Evolutionary conservation across 2,797 vertebrate species (phyloP), one percentile per base, ranked within the genome.

Genomic region (Limosa lapponica): DNA sequence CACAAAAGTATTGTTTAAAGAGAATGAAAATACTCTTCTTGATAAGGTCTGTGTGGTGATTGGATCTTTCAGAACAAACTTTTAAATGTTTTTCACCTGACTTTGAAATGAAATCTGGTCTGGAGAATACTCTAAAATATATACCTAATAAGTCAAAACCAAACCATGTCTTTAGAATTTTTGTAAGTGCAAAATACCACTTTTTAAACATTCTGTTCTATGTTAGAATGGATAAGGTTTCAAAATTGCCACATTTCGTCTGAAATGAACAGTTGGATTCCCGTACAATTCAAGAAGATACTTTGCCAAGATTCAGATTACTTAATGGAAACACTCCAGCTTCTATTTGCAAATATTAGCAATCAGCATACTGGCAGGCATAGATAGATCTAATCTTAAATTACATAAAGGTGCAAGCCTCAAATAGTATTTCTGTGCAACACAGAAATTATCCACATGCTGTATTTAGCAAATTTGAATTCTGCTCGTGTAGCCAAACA

Each of bases 231-330:
- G 28, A 27, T 30, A 24, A 61, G 13, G 62, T 49, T 72, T 87
- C 74, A 32, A n/a, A 91, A 70, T 34, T 61, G 19, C 66, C 48
- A 34, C 1, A 0, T 79, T 87, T 77, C 27, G 67, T 87, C 43
- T 32, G 59, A 79, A 89, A 49, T 46, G 43, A 87, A 13, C 81
- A 61, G 41, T 93, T 90, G 83, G 54, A 22, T 92, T 89, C 34
- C 51, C 0, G 0, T 79, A 87, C 70, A 72, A 4, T 52, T 87
- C 3, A 15, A 52, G 52, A 27, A 69, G 65, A 43, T n/a, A 4
- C 49, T 90, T 83, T 94, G 88, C 88, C 93, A 93, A 79, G 73
- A 41, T 79, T 75, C 46, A 37, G 43, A 79, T 93, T 62, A 83
- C 70, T 75, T 82, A 54, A 32, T 75, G 70, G 93, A 90, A 87